Percentiles rank a stretch among this genome's conserved stretches.
Conservation (phyloP, 2,113 vertebrate genomes). For the Caranx melampygus region DNA sequence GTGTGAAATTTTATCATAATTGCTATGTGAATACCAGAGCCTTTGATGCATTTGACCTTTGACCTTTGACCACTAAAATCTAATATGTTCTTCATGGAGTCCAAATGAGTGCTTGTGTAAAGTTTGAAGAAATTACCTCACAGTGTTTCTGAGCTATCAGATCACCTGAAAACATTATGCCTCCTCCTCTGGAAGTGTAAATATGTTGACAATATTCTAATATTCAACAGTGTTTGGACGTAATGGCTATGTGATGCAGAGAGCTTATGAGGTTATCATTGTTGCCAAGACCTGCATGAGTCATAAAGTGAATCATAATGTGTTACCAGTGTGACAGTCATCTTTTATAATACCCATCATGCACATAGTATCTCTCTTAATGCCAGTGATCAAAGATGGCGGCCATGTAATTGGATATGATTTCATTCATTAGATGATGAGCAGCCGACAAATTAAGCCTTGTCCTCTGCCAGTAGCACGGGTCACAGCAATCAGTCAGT, state of each 20-base stretch:
- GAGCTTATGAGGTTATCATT: not conserved
- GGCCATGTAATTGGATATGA: conserved; percentile 77
- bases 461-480: conserved; percentile 67
- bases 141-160: too few species aligned
- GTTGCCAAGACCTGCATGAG: conserved; percentile 57
- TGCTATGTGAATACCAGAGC: too few species aligned
- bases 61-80: too few species aligned
- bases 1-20: too few species aligned
- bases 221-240: conserved; percentile 25
- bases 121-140: too few species aligned
- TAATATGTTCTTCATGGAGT: too few species aligned
- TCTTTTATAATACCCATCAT: conserved; percentile 61
- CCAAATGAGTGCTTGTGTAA: too few species aligned
- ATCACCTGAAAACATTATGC: too few species aligned
- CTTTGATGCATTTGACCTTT: too few species aligned
- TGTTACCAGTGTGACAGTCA: conserved; percentile 61
- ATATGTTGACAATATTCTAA: conserved; percentile 21
- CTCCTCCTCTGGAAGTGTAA: too few species aligned
- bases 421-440: conserved; percentile 74
- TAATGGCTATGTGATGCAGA: conserved; percentile 19
- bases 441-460: conserved; percentile 70
- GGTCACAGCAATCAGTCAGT: conserved; percentile 69
- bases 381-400: conserved; percentile 66
- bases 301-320: conserved; percentile 67
- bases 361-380: conserved; percentile 56